These are phyloP conservation scores for Drosophila pruinosa DNA, from an alignment of 1,140 invertebrate genomes.

Conservation along the genomic window DNA sequence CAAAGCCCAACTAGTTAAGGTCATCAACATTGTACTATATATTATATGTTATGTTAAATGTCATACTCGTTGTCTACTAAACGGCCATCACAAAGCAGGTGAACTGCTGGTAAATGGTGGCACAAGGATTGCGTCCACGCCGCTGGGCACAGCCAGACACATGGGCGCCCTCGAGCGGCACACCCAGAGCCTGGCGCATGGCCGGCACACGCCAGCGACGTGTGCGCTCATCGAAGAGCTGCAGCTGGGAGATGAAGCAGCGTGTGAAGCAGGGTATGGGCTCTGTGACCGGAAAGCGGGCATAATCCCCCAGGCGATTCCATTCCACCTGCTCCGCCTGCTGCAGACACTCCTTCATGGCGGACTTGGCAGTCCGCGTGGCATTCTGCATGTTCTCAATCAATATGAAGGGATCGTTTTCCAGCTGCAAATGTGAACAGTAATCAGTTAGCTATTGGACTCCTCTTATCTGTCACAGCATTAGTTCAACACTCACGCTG, in stretches of 20 bases:
- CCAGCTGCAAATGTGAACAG: slow-evolving; percentile 40
- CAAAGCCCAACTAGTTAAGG: not conserved
- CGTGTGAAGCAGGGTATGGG: slow-evolving; percentile 72
- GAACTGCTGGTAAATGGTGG: slow-evolving; percentile 67
- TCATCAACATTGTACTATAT: not conserved
- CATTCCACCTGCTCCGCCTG: slow-evolving; percentile 53
- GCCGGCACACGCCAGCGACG: slow-evolving; percentile 55
- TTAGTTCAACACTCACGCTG: slow-evolving; percentile 70
- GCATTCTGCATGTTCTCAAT: slow-evolving; percentile 66
- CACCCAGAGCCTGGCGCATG: slow-evolving; percentile 54
- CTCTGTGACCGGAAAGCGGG: slow-evolving; percentile 50
- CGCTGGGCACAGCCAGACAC: slow-evolving; percentile 30
- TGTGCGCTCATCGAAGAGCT: slow-evolving; percentile 57
- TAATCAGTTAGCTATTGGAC: slow-evolving; percentile 14
- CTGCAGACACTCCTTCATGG: slow-evolving; percentile 72
- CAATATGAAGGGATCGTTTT: slow-evolving; percentile 67
- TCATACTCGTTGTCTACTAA: not conserved
- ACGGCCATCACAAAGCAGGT: slow-evolving; percentile 60
- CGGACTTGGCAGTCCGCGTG: slow-evolving; percentile 49
- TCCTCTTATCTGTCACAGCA: slow-evolving; percentile 38
- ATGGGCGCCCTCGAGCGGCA: slow-evolving; percentile 41
- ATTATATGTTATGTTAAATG: not conserved
- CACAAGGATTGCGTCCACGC: slow-evolving; percentile 49
- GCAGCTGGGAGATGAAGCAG: slow-evolving; percentile 60
- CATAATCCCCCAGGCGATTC: slow-evolving; percentile 41